A percentile compares a stretch with the other conserved stretches of the same genome.
phyloP scores from a whole-genome alignment of 2,888 invertebrate genomes.

The Lamellibrachia columna region DNA sequence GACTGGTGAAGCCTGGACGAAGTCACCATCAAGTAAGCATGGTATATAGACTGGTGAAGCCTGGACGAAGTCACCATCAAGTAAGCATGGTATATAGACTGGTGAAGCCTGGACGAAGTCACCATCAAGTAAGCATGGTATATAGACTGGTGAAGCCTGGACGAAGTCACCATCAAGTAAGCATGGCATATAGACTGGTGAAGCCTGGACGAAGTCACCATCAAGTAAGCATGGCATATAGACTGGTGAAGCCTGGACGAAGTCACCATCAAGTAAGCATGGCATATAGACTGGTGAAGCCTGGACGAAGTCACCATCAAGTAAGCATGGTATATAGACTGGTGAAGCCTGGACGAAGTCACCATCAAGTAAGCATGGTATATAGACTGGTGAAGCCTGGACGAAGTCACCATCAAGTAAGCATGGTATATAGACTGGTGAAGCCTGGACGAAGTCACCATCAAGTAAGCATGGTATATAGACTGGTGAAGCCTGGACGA shows the following conservation, averaged over 20 bases:
- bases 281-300: background rate
- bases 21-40: background rate
- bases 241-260: background rate
- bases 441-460: background rate
- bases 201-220: background rate
- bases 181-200: background rate
- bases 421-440: background rate
- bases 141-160: background rate
- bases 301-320: background rate
- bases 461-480: background rate
- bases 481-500: background rate
- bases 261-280: background rate
- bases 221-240: background rate
- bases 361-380: background rate
- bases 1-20: background rate
- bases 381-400: background rate
- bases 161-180: background rate
- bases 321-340: background rate
- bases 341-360: background rate
- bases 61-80: background rate
- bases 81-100: background rate
- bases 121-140: background rate
- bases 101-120: background rate
- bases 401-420: background rate
- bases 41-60: background rate